These are phyloP conservation scores for Drosophila formosana DNA, from an alignment of 2,888 invertebrate genomes.

Conservation along the genomic window DNA sequence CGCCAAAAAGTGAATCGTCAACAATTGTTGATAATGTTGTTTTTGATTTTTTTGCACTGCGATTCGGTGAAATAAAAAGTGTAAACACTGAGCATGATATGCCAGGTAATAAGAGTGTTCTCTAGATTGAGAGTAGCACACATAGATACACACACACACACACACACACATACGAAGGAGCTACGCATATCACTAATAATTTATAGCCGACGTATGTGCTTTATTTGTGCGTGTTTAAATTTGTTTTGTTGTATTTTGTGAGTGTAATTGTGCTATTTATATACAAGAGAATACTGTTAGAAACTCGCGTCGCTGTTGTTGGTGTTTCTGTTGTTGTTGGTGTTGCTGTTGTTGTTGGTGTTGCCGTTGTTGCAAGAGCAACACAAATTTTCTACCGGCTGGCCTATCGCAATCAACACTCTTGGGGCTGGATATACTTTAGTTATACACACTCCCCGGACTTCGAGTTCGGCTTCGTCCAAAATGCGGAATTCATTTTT, in stretches of 20 bases:
- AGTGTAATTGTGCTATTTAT: not conserved
- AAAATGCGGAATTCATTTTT: not conserved
- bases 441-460: not conserved
- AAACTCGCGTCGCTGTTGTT: too few species aligned
- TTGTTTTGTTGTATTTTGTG: not conserved
- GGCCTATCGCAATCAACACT: not conserved
- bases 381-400: not conserved
- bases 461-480: not conserved
- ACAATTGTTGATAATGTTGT: slow-evolving; percentile 2
- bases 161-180: not conserved
- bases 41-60: not conserved
- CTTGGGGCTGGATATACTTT: not conserved
- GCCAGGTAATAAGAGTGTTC: not conserved
- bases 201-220: not conserved
- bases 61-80: not conserved
- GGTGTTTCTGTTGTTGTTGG: too few species aligned
- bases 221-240: slow-evolving; percentile 1
- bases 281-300: not conserved
- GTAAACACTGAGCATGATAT: not conserved
- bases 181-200: not conserved
- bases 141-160: not conserved
- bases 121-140: not conserved
- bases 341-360: too few species aligned
- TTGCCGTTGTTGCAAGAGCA: not conserved
- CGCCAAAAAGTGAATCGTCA: not conserved